Evolutionary conservation across 92 coral and sea anemone species (phyloP), one percentile per base, ranked within the genome.

Genomic region (Palythoa caribaeorum): DNA sequence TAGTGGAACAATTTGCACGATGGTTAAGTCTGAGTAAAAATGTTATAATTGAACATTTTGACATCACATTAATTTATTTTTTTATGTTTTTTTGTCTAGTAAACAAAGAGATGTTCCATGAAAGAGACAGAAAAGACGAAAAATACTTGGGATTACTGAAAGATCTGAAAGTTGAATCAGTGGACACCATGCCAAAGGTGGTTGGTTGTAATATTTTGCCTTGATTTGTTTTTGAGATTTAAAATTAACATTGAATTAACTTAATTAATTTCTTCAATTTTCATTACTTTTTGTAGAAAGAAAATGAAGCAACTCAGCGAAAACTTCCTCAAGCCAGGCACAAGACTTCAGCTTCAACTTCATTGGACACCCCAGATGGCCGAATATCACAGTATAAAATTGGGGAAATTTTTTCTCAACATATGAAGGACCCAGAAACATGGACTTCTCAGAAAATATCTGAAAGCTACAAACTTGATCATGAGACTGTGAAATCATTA

Each of bases 401-500:
- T 63, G 86, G 90, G 47, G 95, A 95, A 85, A 91, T 97, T 74
- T 95, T 97, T 87, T 91, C 81, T 1, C 92, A 73, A 35, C 93
- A 92, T 57, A 62, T 92, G 91, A 76, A 65, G 40, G 86, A 91
- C 11, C 98, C 99, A 40, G 79, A 86, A 15, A 92, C 83, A 70
- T 97, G 99, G 99, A 94, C 92, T 12, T 87, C 85, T 3, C 87
- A 88, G 40, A 94, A 92, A 73, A 92, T 97, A 15, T 94, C 98
- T 5, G 85, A 90, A 69, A 92, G 90, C 71, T 97, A 95, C 87
- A 78, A 95, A 87, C 94, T 97, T 15, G 90, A 92, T 80, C 62
- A 91, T 44, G 86, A 91, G 55, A 88, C 95, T 39, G 96, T 91
- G 11, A 84, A 90, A 60, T 77, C 91, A 36, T 87, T 92, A 51